A percentile compares a stretch with the other conserved stretches of the same genome.
Evolutionary conservation across 1,140 invertebrate genomes (phyloP).

Genomic region (Monochamus saltuarius): DNA sequence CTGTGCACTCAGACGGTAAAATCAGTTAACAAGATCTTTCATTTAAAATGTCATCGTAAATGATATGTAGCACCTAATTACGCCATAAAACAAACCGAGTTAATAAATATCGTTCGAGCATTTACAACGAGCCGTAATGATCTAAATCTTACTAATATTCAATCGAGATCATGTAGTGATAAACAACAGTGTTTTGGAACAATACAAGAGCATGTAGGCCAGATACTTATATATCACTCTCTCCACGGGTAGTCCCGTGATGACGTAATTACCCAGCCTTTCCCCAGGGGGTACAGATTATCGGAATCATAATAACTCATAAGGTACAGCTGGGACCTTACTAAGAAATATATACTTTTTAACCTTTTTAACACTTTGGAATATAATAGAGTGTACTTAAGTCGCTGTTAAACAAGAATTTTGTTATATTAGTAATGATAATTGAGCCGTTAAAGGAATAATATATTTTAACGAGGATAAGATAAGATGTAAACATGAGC

Average conservation of each 20-base stretch:
- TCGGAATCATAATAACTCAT: conserved; percentile 41
- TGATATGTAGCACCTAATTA: too few relatives aligned
- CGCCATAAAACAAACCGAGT: neutral
- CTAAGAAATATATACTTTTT: too few relatives aligned
- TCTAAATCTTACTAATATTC: conserved; percentile 24
- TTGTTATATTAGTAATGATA: too few relatives aligned
- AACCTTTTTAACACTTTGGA: too few relatives aligned
- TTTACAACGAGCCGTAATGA: conserved; percentile 21
- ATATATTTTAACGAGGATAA: too few relatives aligned
- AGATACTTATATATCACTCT: conserved; percentile 38
- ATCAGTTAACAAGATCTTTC: too few relatives aligned
- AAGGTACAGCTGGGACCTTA: conserved; percentile 25
- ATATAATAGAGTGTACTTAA: too few relatives aligned
- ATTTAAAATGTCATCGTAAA: too few relatives aligned
- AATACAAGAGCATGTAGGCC: conserved; percentile 34
- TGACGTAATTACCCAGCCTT: conserved; percentile 45
- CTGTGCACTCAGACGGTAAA: too few relatives aligned
- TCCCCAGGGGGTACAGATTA: conserved; percentile 38
- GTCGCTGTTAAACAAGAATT: too few relatives aligned
- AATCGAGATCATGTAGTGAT: conserved; percentile 31
- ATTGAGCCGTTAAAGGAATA: too few relatives aligned
- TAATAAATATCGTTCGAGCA: conserved; percentile 18
- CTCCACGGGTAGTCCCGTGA: conserved; percentile 33
- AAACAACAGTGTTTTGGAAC: conserved; percentile 39
- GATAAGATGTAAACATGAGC: too few relatives aligned